Percentiles rank a stretch among this genome's conserved stretches.
These are phyloP conservation scores for Helostoma temminkii DNA, from an alignment of 2,797 vertebrate species.

Conservation along the genomic window DNA sequence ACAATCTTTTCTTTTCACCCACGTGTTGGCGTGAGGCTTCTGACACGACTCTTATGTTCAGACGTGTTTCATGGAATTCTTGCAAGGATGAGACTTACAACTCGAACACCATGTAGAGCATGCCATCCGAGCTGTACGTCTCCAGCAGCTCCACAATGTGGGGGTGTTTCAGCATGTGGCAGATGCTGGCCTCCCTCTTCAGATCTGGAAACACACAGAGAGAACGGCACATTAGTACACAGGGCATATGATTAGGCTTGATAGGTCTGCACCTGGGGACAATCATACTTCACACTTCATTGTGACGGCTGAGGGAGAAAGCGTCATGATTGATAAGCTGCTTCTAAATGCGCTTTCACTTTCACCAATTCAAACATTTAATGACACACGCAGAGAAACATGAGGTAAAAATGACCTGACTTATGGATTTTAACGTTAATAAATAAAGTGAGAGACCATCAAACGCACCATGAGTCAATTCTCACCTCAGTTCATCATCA, in stretches of 20 bases:
- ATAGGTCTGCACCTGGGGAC: too few species aligned
- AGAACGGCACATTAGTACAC: background rate
- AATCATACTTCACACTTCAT: too few species aligned
- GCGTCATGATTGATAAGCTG: background rate
- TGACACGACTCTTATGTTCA: background rate
- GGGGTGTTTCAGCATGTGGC: conserved; percentile 98
- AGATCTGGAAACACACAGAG: conserved; percentile 85
- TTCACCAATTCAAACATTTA: too few species aligned
- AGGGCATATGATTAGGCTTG: too few species aligned
- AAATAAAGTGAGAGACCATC: too few species aligned
- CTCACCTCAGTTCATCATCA: too few species aligned
- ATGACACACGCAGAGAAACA: too few species aligned
- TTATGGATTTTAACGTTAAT: too few species aligned
- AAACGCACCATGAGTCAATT: too few species aligned
- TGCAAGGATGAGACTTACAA: conserved; percentile 88
- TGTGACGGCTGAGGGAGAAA: background rate
- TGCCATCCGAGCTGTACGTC: conserved; percentile 98
- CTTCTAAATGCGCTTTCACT: background rate
- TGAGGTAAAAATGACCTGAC: too few species aligned
- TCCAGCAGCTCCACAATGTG: conserved; percentile 97
- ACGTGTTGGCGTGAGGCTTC: background rate
- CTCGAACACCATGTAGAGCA: conserved; percentile 99
- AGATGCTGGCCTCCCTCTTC: conserved; percentile 98
- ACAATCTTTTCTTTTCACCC: background rate
- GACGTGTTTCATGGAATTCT: background rate